Conservation (phyloP, 2,113 vertebrate genomes). For the Seriola dumerili region DNA sequence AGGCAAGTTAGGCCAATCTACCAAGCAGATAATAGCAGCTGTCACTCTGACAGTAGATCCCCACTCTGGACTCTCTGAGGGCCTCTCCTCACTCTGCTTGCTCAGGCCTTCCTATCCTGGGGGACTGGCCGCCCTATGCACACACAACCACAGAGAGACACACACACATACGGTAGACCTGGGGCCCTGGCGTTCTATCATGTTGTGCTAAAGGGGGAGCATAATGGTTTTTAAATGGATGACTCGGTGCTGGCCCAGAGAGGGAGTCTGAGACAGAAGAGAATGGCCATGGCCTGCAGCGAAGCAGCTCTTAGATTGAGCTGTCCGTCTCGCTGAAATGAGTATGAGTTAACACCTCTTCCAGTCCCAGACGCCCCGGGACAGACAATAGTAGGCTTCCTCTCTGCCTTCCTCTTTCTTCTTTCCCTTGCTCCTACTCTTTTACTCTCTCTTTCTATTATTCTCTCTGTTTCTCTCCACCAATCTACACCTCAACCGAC, state of each 20-base stretch:
- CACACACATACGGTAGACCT: slow-evolving; percentile 62
- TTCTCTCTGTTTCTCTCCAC: slow-evolving; percentile 26
- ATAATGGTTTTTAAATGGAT: slow-evolving; percentile 92
- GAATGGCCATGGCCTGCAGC: slow-evolving; percentile 86
- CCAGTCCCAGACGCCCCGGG: slow-evolving; percentile 77
- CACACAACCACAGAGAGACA: slow-evolving; percentile 60
- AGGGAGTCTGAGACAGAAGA: slow-evolving; percentile 79
- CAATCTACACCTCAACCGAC: slow-evolving; percentile 42
- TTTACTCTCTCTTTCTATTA: slow-evolving; percentile 45
- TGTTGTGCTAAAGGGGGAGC: slow-evolving; percentile 88
- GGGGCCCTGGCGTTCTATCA: slow-evolving; percentile 83
- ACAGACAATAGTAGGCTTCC: slow-evolving; percentile 81
- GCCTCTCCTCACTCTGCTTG: slow-evolving; percentile 61
- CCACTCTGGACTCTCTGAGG: slow-evolving; percentile 62
- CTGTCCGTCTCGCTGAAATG: slow-evolving; percentile 89
- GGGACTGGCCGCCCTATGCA: slow-evolving; percentile 63
- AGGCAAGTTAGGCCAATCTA: slow-evolving; percentile 74
- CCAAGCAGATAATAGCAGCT: slow-evolving; percentile 79
- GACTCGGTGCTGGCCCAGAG: slow-evolving; percentile 80
- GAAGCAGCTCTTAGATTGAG: slow-evolving; percentile 87
- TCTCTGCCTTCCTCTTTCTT: slow-evolving; percentile 69
- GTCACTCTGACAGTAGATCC: slow-evolving; percentile 75
- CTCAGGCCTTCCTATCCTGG: slow-evolving; percentile 69
- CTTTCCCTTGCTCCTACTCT: slow-evolving; percentile 49
- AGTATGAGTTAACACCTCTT: slow-evolving; percentile 87